A percentile compares a stretch with the other conserved stretches of the same genome.
Evolutionary conservation across 2,113 vertebrate genomes (phyloP).

Genomic region (Passer montanus): DNA sequence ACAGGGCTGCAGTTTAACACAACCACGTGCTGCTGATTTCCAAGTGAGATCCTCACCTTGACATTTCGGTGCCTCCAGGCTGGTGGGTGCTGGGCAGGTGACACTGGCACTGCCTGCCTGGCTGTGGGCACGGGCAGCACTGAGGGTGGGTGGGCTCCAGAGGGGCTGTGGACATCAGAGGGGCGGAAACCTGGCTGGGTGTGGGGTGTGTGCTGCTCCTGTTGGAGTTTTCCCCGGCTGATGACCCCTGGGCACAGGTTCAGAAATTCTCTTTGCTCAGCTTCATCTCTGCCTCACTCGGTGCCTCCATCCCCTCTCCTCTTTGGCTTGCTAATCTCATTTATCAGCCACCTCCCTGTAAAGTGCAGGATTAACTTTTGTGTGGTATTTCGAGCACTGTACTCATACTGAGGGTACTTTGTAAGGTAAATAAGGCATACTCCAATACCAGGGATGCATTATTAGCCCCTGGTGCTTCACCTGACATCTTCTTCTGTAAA

Average conservation of each 20-base stretch:
- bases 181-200: no score
- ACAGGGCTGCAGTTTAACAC: background rate
- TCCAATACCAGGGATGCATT: background rate
- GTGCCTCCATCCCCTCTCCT: background rate
- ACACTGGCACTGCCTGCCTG: background rate
- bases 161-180: background rate
- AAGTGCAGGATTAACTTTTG: background rate
- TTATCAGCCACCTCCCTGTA: background rate
- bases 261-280: background rate
- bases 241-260: background rate
- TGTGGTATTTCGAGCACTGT: background rate
- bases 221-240: rapidly evolving
- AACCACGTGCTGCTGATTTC: background rate
- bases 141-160: background rate
- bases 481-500: background rate
- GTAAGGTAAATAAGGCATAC: background rate
- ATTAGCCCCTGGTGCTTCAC: background rate
- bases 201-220: background rate
- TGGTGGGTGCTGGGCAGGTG: background rate
- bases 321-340: background rate
- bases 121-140: rapidly evolving
- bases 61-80: background rate
- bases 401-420: background rate
- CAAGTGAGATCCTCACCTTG: background rate
- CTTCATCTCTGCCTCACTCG: background rate